These are phyloP conservation scores for Apis laboriosa DNA, from an alignment of 1,140 invertebrate genomes.

Conservation along the genomic window DNA sequence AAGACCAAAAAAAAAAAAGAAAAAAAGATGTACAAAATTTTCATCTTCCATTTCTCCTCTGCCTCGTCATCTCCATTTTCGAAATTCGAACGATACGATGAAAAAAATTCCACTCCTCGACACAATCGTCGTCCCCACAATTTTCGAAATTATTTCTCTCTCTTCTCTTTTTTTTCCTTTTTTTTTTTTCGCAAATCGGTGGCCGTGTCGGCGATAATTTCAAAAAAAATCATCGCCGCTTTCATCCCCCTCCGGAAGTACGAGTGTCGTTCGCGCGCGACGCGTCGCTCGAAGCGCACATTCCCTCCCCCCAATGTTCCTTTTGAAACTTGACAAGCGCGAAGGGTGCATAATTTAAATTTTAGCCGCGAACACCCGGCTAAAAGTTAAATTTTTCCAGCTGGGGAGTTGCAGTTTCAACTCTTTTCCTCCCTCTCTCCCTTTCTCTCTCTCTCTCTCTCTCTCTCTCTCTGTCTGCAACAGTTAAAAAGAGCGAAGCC, in stretches of 20 bases:
- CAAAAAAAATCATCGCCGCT: not conserved
- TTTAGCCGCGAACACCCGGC: not conserved
- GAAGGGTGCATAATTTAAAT: slow-evolving; percentile 42
- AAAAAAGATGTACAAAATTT: too few relatives aligned
- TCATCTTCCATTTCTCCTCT: too few relatives aligned
- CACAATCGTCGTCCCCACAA: not conserved
- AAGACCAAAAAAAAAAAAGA: too few relatives aligned
- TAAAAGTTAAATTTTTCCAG: slow-evolving; percentile 17
- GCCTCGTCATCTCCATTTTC: too few relatives aligned
- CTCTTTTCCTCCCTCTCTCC: not conserved
- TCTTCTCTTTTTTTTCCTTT: not conserved
- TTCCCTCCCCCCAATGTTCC: not conserved
- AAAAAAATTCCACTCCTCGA: too few relatives aligned
- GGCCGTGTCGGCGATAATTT: not conserved
- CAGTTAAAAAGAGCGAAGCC: not conserved
- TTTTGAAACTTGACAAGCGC: not conserved
- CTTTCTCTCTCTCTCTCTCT: too few relatives aligned
- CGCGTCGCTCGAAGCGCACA: not conserved
- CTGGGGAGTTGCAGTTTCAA: not conserved
- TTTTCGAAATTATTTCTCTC: too few relatives aligned
- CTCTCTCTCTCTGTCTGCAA: too few relatives aligned
- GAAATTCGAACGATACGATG: not conserved
- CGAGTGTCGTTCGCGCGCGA: slow-evolving; percentile 12
- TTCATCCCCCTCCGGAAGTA: not conserved
- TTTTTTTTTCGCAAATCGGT: not conserved